These are phyloP conservation scores for Upupa epops DNA, from an alignment of 2,113 vertebrate genomes.

Conservation along the genomic window DNA sequence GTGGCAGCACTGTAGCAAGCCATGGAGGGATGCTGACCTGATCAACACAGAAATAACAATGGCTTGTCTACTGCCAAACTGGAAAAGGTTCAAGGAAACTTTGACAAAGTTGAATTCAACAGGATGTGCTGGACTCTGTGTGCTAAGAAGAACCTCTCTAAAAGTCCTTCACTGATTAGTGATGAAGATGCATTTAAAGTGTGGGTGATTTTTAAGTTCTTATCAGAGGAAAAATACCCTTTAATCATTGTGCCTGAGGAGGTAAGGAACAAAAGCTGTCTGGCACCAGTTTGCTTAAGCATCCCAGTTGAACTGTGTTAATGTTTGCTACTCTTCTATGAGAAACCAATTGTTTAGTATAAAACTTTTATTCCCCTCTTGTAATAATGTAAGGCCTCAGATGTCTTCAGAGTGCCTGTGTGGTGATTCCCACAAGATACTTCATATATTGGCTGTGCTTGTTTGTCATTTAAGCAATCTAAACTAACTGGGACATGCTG, in stretches of 20 bases:
- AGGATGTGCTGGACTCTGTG: constrained; percentile 97
- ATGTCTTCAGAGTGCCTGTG: too few relatives aligned
- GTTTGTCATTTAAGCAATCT: too few relatives aligned
- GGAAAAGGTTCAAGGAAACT: constrained; percentile 93
- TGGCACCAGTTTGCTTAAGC: not conserved
- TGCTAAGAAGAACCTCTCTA: constrained; percentile 89
- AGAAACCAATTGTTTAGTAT: too few relatives aligned
- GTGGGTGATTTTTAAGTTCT: constrained; percentile 98
- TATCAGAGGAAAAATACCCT: constrained; percentile 95
- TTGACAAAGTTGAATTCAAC: constrained; percentile 93
- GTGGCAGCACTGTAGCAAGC: not conserved
- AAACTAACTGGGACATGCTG: not conserved
- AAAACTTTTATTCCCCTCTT: not conserved
- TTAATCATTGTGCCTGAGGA: constrained; percentile 93
- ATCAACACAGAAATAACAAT: not conserved
- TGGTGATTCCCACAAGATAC: too few relatives aligned
- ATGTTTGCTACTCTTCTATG: too few relatives aligned
- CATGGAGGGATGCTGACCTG: not conserved
- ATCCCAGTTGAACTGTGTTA: not conserved
- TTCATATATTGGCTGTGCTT: too few relatives aligned
- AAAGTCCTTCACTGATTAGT: constrained; percentile 80
- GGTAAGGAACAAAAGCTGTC: constrained; percentile 76
- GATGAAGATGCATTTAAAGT: constrained; percentile 95
- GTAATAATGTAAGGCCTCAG: not conserved
- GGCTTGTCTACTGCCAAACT: too few relatives aligned